Evolutionary conservation across 2,888 invertebrate species (phyloP).

Genomic region (Drosophila anceps): DNA sequence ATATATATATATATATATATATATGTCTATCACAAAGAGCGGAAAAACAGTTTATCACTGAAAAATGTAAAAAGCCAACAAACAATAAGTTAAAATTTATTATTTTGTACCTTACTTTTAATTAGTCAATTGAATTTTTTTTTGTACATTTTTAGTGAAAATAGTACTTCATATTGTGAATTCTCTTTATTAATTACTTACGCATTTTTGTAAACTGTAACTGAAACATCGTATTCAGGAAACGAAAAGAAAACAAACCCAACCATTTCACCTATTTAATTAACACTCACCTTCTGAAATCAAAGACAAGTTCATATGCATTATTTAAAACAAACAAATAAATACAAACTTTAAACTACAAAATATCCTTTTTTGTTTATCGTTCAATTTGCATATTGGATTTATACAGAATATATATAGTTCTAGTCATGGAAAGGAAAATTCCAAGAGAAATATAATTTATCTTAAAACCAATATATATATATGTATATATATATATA

Average conservation of each 20-base stretch:
- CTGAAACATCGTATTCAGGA: slow-evolving; percentile 27
- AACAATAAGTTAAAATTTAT: slow-evolving; percentile 38
- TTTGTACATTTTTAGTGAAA: slow-evolving; percentile 53
- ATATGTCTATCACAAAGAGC: slow-evolving; percentile 15
- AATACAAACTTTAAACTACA: slow-evolving; percentile 54
- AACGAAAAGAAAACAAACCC: slow-evolving; percentile 1
- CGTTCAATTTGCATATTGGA: slow-evolving; percentile 3
- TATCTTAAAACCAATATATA: background rate
- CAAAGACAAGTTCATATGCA: slow-evolving; percentile 60
- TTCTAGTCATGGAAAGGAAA: slow-evolving; percentile 47
- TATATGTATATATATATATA: no score
- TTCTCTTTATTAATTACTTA: slow-evolving; percentile 45
- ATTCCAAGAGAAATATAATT: slow-evolving; percentile 5
- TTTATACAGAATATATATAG: slow-evolving; percentile 24
- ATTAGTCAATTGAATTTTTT: slow-evolving; percentile 74
- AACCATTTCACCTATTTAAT: slow-evolving; percentile 50
- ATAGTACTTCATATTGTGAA: slow-evolving; percentile 59
- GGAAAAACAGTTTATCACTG: slow-evolving; percentile 25
- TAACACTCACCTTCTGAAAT: slow-evolving; percentile 50
- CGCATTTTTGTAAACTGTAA: slow-evolving; percentile 64
- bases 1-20: background rate
- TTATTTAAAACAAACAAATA: slow-evolving; percentile 61
- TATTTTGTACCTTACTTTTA: slow-evolving; percentile 64
- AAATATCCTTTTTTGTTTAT: slow-evolving; percentile 32
- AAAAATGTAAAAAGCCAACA: slow-evolving; percentile 17